phyloP scores from a whole-genome alignment of 53 echinoderm and acorn worm species.

The Luidia sarsii region DNA sequence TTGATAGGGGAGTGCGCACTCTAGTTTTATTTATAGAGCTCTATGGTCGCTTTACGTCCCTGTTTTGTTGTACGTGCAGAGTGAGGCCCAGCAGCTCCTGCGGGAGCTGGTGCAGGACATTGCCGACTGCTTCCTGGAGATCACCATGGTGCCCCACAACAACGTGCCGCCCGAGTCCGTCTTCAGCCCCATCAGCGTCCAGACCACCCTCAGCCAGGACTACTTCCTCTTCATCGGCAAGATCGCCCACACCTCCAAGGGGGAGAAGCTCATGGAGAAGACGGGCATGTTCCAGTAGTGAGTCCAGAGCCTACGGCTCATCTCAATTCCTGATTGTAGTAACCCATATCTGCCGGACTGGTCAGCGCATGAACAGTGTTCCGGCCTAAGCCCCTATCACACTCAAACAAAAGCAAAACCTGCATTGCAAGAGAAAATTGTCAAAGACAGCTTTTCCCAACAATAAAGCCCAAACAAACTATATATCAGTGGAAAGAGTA shows the following conservation, averaged over 20 bases:
- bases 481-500: no score
- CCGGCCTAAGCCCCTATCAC: no score
- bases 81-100: conserved; percentile 76
- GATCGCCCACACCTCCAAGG: conserved; percentile 74
- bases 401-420: no score
- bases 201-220: conserved; percentile 88
- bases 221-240: conserved; percentile 92
- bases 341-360: no score
- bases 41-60: not conserved
- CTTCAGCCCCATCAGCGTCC: conserved; percentile 80
- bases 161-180: conserved; percentile 79
- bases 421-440: no score
- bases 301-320: conserved; percentile 43
- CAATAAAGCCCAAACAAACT: no score
- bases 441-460: no score
- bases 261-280: conserved; percentile 91
- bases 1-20: no score
- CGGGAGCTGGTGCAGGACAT: conserved; percentile 85
- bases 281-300: conserved; percentile 91
- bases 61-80: no score
- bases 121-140: conserved; percentile 88
- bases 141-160: conserved; percentile 74
- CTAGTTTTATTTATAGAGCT: no score
- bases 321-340: no score
- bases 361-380: no score